Base-by-base conservation (phyloP, 2,113 vertebrate species). In the Chionis minor region DNA sequence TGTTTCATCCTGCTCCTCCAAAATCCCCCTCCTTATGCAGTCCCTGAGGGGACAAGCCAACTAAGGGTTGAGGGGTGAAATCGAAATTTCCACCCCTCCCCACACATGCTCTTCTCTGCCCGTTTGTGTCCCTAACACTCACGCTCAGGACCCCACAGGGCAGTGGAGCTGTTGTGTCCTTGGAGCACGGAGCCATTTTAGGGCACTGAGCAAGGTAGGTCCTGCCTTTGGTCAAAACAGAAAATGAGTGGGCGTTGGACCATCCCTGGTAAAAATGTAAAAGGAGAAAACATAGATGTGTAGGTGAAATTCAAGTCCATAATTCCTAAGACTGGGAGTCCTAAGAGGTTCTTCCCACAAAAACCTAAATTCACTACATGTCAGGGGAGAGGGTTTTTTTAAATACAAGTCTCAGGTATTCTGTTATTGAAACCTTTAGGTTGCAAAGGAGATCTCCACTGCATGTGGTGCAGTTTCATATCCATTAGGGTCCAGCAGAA, bases 121-220 rank as follows among this genome's bases (percentile, higher is more conserved):
- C 14, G 2, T 4, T 49, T 58, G 17, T 58, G n/a, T 8, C 38
- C 11, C 10, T 35, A 12, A 18, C 6, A 6, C 9, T 61, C 4
- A 0, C 1, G 5, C n/a, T 49, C 47, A 66, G 66, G 19, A 42
- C 13, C 12, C 16, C 3, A 0, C 17, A n/a, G 23, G 18, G 27
- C 65, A 74, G 30, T 2, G 1, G 21, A 70, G 13, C 33, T 49
- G 21, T 56, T 82, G 21, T 9, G 16, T 78, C 24, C 47, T 33
- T 11, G 23, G 35, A 49, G 38, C 33, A 52, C 2, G 2, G 26
- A 52, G 11, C 12, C 35, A 40, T 45, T 74, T 71, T 12, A 38
- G 44, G 32, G 18, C 55, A 58, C 44, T 58, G 42, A 85, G n/a
- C 9, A 63, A 52, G 87, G 52, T 28, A 87, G 27, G 8, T 22